phyloP scores from a whole-genome alignment of 2,797 vertebrate species.

The Takifugu rubripes region DNA sequence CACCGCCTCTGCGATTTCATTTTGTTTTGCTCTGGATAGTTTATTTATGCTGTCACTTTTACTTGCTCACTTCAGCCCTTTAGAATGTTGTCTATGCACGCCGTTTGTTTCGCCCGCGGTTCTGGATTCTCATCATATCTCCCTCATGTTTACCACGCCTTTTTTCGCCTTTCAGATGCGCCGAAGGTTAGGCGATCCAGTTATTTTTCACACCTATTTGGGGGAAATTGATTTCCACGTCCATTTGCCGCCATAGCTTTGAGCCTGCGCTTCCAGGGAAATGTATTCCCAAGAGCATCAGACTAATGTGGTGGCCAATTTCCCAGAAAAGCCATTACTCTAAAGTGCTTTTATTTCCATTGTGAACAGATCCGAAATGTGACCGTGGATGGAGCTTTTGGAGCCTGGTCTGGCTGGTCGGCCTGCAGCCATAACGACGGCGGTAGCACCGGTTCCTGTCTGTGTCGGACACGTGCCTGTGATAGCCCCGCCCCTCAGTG shows the following conservation, averaged over 20 bases:
- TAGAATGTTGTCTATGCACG: conserved; percentile 30
- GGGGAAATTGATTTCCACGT: conserved; percentile 56
- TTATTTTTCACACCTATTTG: conserved; percentile 52
- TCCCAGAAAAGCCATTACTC: conserved; percentile 44
- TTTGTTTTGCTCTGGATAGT: conserved; percentile 41
- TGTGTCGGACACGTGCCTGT: conserved; percentile 87
- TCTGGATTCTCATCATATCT: conserved; percentile 37
- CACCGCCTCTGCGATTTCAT: conserved; percentile 24
- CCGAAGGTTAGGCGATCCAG: conserved; percentile 34
- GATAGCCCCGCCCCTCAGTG: conserved; percentile 89
- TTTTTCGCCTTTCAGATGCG: conserved; percentile 33
- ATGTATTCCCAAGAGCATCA: conserved; percentile 35
- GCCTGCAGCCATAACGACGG: conserved; percentile 85
- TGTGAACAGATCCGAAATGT: conserved; percentile 84
- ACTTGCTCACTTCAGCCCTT: conserved; percentile 43
- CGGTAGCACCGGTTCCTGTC: conserved; percentile 79
- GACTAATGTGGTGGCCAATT: conserved; percentile 32
- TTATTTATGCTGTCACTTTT: conserved; percentile 47
- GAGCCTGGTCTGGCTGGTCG: conserved; percentile 87
- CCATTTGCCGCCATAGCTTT: conserved; percentile 18
- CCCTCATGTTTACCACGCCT: conserved; percentile 32
- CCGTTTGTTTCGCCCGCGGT: conserved; percentile 28
- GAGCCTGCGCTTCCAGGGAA: conserved; percentile 34
- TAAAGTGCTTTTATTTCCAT: conserved; percentile 25
- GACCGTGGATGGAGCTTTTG: conserved; percentile 88